Percentiles rank a stretch among this genome's conserved stretches.
Conservation (phyloP, 2,113 vertebrate genomes). For the Grammomys surdaster region DNA sequence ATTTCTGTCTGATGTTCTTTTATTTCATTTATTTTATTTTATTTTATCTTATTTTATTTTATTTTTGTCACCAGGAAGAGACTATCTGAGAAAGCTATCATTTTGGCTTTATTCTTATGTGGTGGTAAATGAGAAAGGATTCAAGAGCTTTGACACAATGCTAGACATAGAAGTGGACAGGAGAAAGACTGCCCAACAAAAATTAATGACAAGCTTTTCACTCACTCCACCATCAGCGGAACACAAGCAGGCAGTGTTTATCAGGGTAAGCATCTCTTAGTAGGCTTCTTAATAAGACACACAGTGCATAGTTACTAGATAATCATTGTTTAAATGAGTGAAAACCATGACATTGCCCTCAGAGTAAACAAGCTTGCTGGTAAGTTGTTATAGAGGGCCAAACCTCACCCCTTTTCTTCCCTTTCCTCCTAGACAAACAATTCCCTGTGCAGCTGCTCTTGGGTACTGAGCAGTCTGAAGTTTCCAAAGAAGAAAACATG, state of each 20-base stretch:
- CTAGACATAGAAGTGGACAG: not conserved
- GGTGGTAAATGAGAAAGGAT: not conserved
- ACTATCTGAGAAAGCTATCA: not conserved
- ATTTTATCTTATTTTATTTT: too few species aligned
- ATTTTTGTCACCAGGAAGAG: not conserved
- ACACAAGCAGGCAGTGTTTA: not conserved
- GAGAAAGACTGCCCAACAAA: not conserved
- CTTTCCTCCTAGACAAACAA: constrained; percentile 39
- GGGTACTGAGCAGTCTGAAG: constrained; percentile 66
- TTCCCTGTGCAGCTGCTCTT: constrained; percentile 54
- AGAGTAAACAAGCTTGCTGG: constrained; percentile 33
- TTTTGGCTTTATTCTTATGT: not conserved
- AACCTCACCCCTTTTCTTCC: constrained; percentile 56
- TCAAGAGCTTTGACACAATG: not conserved
- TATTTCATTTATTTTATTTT: too few species aligned
- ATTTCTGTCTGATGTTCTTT: not conserved
- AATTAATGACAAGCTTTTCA: constrained; percentile 18
- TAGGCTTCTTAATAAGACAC: constrained; percentile 1
- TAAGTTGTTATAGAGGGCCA: constrained; percentile 49
- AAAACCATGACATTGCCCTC: not conserved
- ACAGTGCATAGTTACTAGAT: not conserved
- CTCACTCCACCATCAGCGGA: not conserved
- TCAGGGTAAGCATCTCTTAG: not conserved
- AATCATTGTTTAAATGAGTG: constrained; percentile 26
- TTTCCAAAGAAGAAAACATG: constrained; percentile 75